Conservation (phyloP, 2,888 invertebrate species). For the Seira musarum region DNA sequence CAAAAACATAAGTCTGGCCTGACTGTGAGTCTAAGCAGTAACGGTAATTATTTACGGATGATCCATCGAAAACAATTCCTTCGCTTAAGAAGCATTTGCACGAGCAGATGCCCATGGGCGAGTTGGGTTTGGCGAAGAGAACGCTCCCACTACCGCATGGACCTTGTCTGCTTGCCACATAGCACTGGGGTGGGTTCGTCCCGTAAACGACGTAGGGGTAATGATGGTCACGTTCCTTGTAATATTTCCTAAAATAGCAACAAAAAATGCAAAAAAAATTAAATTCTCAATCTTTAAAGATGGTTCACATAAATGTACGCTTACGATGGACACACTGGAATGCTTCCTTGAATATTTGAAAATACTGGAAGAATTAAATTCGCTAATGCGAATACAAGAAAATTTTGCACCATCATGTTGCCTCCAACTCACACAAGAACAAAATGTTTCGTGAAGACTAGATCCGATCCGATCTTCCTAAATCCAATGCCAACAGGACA, state of each 20-base stretch:
- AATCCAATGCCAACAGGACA: too few species aligned
- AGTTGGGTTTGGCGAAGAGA: conserved; percentile 36
- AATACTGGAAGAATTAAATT: not conserved
- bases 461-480: too few species aligned
- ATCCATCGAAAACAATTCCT: conserved; percentile 32
- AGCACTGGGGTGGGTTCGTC: conserved; percentile 23
- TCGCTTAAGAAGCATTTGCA: conserved; percentile 41
- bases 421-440: too few species aligned
- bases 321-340: conserved; percentile 32
- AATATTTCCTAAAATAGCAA: conserved; percentile 18
- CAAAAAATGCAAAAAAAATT: not conserved
- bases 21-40: conserved; percentile 29
- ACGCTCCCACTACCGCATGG: conserved; percentile 29
- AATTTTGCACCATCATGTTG: too few species aligned
- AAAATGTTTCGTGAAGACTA: too few species aligned
- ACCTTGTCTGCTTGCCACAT: conserved; percentile 37
- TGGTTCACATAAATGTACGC: not conserved
- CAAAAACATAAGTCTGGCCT: conserved; percentile 25
- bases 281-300: not conserved
- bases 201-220: conserved; percentile 32
- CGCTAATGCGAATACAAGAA: not conserved
- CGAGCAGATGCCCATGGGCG: conserved; percentile 27
- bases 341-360: not conserved
- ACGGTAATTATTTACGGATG: conserved; percentile 23
- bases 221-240: not conserved